Conservation (phyloP, 2,797 vertebrate species). For the Gymnodraco acuticeps region DNA sequence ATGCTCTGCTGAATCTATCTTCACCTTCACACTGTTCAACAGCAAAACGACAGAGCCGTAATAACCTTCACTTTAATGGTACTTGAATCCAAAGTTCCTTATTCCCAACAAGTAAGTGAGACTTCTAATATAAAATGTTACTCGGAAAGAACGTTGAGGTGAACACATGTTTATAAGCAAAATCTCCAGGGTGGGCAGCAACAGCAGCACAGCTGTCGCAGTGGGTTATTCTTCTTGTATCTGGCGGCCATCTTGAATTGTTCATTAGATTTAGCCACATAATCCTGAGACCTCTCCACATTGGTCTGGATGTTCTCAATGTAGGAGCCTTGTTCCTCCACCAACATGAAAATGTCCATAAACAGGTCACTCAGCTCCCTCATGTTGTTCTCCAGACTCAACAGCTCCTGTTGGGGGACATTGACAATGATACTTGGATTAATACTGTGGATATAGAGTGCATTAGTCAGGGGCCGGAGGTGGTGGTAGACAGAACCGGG, state of each 20-base stretch:
- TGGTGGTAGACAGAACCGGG: not conserved
- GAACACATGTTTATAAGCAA: constrained; percentile 75
- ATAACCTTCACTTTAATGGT: constrained; percentile 54
- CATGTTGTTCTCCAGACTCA: constrained; percentile 93
- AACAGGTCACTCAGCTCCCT: constrained; percentile 94
- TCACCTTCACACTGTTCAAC: constrained; percentile 48
- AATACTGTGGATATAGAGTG: constrained; percentile 3
- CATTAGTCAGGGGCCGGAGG: constrained; percentile 17
- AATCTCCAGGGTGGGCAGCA: constrained; percentile 90
- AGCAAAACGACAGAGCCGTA: constrained; percentile 43
- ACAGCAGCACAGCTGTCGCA: constrained; percentile 91
- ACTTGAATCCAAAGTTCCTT: constrained; percentile 38
- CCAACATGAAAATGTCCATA: constrained; percentile 90
- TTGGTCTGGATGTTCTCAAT: constrained; percentile 93
- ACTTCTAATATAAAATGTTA: constrained; percentile 16
- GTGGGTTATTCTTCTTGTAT: constrained; percentile 91
- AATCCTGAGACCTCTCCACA: constrained; percentile 90
- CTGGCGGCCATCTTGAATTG: constrained; percentile 91
- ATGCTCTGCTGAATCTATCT: constrained; percentile 69
- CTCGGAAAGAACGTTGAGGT: not conserved
- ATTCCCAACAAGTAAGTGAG: constrained; percentile 43
- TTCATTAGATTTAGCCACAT: constrained; percentile 86
- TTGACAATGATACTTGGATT: constrained; percentile 11
- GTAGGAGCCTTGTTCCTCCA: constrained; percentile 91
- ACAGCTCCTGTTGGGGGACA: constrained; percentile 83